Conservation (phyloP, 2,797 vertebrate genomes). For the Sebastes diploproa region DNA sequence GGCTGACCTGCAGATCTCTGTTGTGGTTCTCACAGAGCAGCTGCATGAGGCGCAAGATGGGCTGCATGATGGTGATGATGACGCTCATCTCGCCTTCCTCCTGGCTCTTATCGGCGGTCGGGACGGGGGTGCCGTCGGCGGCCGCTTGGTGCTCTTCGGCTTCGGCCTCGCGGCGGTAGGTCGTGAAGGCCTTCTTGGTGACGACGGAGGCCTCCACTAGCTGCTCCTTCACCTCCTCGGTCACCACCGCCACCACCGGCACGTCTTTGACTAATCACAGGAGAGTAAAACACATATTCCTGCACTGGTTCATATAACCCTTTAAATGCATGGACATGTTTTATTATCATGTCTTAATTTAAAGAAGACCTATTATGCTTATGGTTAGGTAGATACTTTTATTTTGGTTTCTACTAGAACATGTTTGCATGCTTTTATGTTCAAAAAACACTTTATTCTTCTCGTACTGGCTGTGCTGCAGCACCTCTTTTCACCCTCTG, state of each 20-base stretch:
- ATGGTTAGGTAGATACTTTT: too few species aligned
- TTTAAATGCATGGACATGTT: neutral
- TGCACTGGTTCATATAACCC: neutral
- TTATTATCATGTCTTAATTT: neutral
- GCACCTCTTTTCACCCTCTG: too few species aligned
- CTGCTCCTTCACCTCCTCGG: slow-evolving; percentile 94
- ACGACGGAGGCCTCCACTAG: slow-evolving; percentile 90
- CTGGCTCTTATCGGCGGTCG: slow-evolving; percentile 86
- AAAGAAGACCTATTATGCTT: neutral
- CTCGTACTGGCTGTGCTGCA: too few species aligned
- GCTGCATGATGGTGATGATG: slow-evolving; percentile 97
- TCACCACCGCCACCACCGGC: slow-evolving; percentile 82
- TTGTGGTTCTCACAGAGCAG: slow-evolving; percentile 99
- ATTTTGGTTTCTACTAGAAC: too few species aligned
- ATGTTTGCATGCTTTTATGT: too few species aligned
- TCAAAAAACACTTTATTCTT: too few species aligned
- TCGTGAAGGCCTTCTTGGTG: slow-evolving; percentile 91
- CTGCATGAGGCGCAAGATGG: slow-evolving; percentile 96
- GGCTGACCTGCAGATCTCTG: slow-evolving; percentile 92
- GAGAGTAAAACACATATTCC: slow-evolving; percentile 3
- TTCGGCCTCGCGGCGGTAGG: slow-evolving; percentile 91
- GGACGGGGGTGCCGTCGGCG: slow-evolving; percentile 80
- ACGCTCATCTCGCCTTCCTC: slow-evolving; percentile 97
- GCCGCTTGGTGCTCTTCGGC: slow-evolving; percentile 90
- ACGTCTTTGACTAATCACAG: slow-evolving; percentile 86